Conservation (phyloP, 2,888 invertebrate genomes). For the Sialis fuliginosa region DNA sequence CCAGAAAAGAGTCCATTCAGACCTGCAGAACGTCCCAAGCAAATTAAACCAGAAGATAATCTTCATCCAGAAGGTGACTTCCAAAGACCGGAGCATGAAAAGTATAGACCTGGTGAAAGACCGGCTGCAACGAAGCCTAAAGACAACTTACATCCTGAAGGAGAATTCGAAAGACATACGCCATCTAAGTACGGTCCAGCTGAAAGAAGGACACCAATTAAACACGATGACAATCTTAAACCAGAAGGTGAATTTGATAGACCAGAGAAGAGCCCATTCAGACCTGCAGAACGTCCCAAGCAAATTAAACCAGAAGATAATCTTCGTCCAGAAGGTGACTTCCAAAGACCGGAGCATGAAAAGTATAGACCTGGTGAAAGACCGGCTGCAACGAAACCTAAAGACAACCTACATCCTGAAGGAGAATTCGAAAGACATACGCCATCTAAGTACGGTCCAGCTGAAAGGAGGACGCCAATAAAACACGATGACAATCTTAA, state of each 20-base stretch:
- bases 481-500: conserved; percentile 31
- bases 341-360: conserved; percentile 26
- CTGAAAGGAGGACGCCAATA: conserved; percentile 21
- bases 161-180: conserved; percentile 30
- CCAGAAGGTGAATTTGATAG: conserved; percentile 34
- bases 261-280: conserved; percentile 13
- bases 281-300: conserved; percentile 20
- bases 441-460: conserved; percentile 16
- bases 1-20: conserved; percentile 22
- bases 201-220: conserved; percentile 20
- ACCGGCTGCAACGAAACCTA: conserved; percentile 21
- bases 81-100: conserved; percentile 22
- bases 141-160: conserved; percentile 38
- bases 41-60: conserved; percentile 20
- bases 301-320: conserved; percentile 23
- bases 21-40: conserved; percentile 15
- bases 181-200: conserved; percentile 18
- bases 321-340: conserved; percentile 23
- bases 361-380: conserved; percentile 27
- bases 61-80: conserved; percentile 32
- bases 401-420: conserved; percentile 29
- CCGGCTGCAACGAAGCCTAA: conserved; percentile 26
- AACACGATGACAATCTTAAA: conserved; percentile 32
- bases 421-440: conserved; percentile 28
- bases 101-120: conserved; percentile 24